Base-by-base conservation (phyloP, 1,140 invertebrate genomes). In the Dreissena rostriformis region DNA sequence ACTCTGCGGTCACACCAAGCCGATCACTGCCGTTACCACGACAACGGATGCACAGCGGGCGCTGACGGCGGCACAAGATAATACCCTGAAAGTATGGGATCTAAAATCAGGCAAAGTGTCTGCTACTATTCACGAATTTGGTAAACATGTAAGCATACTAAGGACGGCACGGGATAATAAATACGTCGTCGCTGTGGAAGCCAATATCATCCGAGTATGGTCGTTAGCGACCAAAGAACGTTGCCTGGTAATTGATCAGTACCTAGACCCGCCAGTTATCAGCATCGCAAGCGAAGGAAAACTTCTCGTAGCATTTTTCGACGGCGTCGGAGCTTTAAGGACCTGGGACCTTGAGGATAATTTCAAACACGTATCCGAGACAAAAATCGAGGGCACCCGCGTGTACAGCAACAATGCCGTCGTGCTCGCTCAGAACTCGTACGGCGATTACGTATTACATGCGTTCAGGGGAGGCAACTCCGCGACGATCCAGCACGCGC, bases 61-160 rank as follows among this genome's bases (percentile, higher is more conserved):
- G 1, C 63, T 93, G 51, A 93, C 92, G 14, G 80, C 91, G 15
- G 91, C 92, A 12, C 73, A 84, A 28, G 92, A 93, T 70, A 85
- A 91, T 70, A 92, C 92, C 2, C 88, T 93, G 73, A 93, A 93
- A 82, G 63, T 92, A 14, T 93, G 92, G 92, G 90, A 93, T 67
- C 73, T 93, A 11, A 78, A 90, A n/a, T 87, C 86, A 11, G 92
- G 92, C 4, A 88, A 87, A 65, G 92, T 93, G 12, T 85, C 88
- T 11, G 89, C 88, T 84, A 92, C 91, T 0, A 87, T 93, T 22
- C 79, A 88, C 19, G 88, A 88, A 11, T 88, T 92, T 12, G 91
- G 92, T n/a, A 82, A 71, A 57, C 83, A 90, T 29, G 89, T 92
- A 17, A 86, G 79, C 17, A 77, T 82, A n/a, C 84, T 93, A 19